Percentiles rank a stretch among this genome's conserved stretches.
Conservation (phyloP, 2,888 invertebrate species). For the Tenthredo notha region DNA sequence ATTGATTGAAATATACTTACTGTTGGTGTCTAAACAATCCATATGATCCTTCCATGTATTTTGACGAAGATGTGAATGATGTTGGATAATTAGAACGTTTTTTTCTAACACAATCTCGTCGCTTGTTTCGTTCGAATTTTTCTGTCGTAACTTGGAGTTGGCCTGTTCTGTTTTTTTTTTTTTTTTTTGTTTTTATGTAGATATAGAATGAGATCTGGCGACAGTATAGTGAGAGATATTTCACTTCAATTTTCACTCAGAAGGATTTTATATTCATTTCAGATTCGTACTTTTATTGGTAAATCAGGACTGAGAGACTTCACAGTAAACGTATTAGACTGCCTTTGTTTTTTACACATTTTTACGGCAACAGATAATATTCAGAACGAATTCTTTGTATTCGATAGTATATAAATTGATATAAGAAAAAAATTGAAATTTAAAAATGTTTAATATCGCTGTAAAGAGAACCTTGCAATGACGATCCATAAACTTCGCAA, state of each 20-base stretch:
- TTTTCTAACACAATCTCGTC: not conserved
- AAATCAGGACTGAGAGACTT: not conserved
- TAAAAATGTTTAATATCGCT: not conserved
- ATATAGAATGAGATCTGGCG: not conserved
- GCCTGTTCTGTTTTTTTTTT: not conserved
- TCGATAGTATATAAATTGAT: not conserved
- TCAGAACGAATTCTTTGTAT: not conserved
- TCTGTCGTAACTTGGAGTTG: not conserved
- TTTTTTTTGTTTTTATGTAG: not conserved
- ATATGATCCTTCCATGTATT: not conserved
- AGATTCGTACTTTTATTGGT: not conserved
- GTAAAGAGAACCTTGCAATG: not conserved
- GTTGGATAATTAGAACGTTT: not conserved
- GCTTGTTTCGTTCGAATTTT: not conserved
- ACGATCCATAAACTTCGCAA: not conserved
- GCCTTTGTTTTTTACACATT: not conserved
- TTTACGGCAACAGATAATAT: not conserved
- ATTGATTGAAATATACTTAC: not conserved
- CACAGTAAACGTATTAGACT: not conserved
- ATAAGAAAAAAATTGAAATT: not conserved
- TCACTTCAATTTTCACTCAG: not conserved
- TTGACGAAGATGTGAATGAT: not conserved
- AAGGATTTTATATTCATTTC: constrained; percentile 40
- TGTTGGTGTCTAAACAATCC: not conserved
- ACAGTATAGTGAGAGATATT: not conserved